Evolutionary conservation across 2,888 invertebrate species (phyloP).

Genomic region (Branchipolynoe longqiensis): DNA sequence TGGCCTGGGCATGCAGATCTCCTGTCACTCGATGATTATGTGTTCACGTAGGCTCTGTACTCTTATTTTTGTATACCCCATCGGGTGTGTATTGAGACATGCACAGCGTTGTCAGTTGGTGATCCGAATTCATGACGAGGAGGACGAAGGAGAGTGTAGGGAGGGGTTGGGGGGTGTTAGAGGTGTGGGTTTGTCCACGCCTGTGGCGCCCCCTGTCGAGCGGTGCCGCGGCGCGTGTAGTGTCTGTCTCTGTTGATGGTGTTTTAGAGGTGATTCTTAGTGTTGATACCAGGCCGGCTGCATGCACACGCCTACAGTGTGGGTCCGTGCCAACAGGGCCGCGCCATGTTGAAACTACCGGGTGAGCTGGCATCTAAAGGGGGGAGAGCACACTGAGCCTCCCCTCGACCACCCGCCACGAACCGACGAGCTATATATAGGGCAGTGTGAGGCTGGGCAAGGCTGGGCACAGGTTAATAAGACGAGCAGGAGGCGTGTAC

Average conservation of each 20-base stretch:
- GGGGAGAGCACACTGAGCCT: not conserved
- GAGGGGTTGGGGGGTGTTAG: conserved; percentile 13
- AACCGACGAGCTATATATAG: not conserved
- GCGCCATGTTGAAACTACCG: too few relatives aligned
- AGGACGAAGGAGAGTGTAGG: not conserved
- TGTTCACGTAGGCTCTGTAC: conserved; percentile 58
- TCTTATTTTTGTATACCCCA: conserved; percentile 59
- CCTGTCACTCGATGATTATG: conserved; percentile 41
- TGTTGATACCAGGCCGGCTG: conserved; percentile 12
- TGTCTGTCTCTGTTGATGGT: conserved; percentile 25
- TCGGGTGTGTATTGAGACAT: conserved; percentile 44
- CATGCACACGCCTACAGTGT: conserved; percentile 10
- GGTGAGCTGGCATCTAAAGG: too few relatives aligned
- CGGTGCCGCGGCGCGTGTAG: conserved; percentile 11
- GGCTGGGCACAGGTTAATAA: conserved; percentile 25
- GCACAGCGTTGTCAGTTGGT: conserved; percentile 48
- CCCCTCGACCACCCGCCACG: conserved; percentile 1
- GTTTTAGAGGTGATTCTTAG: conserved; percentile 49
- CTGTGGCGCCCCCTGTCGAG: not conserved
- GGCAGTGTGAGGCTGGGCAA: too few relatives aligned
- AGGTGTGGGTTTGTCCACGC: not conserved
- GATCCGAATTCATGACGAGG: not conserved
- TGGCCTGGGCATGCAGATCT: conserved; percentile 39
- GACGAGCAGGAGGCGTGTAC: conserved; percentile 5
- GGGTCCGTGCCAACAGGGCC: too few relatives aligned